Evolutionary conservation across 30 jellyfish, hydroid and myxozoan species (phyloP).

Genomic region (Aurelia aurita): DNA sequence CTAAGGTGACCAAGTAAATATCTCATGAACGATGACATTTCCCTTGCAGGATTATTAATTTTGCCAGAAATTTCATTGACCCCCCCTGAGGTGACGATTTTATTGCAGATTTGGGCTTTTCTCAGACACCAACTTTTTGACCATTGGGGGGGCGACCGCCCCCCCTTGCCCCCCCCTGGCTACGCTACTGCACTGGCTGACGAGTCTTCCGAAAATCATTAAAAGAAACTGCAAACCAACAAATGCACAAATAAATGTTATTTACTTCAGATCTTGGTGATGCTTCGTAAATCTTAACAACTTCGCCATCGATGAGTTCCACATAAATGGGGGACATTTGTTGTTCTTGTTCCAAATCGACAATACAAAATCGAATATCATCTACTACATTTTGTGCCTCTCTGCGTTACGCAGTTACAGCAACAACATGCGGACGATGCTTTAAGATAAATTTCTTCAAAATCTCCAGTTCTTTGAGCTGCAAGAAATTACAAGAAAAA

Average conservation of each 20-base stretch:
- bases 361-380: conserved; percentile 73
- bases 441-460: conserved; percentile 79
- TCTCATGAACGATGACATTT: too few relatives aligned
- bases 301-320: conserved; percentile 93
- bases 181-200: too few relatives aligned
- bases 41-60: too few relatives aligned
- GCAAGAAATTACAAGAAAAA: background rate
- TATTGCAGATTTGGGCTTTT: too few relatives aligned
- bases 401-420: conserved; percentile 90
- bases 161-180: too few relatives aligned
- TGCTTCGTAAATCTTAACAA: conserved; percentile 83
- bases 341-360: conserved; percentile 88
- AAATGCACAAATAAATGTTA: background rate
- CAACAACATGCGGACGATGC: conserved; percentile 94
- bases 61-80: too few relatives aligned
- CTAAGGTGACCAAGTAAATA: too few relatives aligned
- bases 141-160: too few relatives aligned
- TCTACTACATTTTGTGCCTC: conserved; percentile 90
- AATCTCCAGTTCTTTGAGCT: conserved; percentile 84
- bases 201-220: too few relatives aligned
- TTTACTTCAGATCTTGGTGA: conserved; percentile 94
- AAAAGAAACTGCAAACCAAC: background rate
- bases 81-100: too few relatives aligned
- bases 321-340: conserved; percentile 87
- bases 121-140: too few relatives aligned